phyloP scores from a whole-genome alignment of 2,113 vertebrate species.

The Heterotis niloticus region DNA sequence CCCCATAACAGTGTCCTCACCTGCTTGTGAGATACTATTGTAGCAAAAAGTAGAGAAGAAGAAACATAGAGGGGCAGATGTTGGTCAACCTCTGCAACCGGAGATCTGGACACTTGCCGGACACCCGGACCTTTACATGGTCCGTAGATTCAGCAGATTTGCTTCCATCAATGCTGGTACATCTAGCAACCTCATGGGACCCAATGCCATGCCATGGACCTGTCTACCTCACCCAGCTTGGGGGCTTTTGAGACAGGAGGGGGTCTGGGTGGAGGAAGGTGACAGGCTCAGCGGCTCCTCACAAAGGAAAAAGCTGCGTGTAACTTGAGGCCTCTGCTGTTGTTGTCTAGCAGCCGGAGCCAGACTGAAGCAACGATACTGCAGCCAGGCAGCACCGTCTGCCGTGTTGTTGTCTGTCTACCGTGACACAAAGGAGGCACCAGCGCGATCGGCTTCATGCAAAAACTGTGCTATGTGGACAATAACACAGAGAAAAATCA shows the following conservation, averaged over 20 bases:
- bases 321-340: background rate
- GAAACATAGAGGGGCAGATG: conserved; percentile 28
- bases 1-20: background rate
- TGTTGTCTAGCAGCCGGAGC: background rate
- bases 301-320: background rate
- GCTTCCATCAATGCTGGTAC: background rate
- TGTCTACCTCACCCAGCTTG: background rate
- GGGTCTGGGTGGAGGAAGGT: background rate
- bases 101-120: conserved; percentile 42
- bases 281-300: background rate
- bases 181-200: no score
- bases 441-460: no score
- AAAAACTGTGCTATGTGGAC: no score
- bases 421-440: background rate
- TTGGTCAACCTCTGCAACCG: conserved; percentile 51
- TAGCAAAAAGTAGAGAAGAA: background rate
- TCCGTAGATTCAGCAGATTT: background rate
- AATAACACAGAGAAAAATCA: background rate
- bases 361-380: background rate
- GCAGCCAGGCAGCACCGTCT: background rate
- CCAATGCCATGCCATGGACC: background rate
- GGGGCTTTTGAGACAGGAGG: background rate
- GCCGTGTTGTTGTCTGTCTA: background rate
- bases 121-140: background rate
- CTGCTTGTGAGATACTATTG: background rate